These are phyloP conservation scores for Drosophila paucipuncta DNA, from an alignment of 2,888 invertebrate species.

Conservation along the genomic window DNA sequence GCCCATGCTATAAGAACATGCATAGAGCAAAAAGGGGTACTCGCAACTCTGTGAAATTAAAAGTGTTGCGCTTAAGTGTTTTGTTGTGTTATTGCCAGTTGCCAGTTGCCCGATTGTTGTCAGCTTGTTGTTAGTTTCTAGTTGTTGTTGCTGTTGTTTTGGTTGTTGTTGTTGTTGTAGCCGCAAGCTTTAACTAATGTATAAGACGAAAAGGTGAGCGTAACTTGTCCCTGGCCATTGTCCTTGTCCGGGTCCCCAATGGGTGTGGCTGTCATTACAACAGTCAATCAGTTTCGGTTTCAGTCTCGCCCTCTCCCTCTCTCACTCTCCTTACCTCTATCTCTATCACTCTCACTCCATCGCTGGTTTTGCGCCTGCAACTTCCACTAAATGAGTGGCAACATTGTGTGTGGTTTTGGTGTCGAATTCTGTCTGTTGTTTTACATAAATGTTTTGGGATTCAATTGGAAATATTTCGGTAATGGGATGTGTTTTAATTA, in stretches of 20 bases:
- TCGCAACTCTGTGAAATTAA: slow-evolving; percentile 63
- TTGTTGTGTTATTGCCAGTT: slow-evolving; percentile 68
- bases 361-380: not conserved
- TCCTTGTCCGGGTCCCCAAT: slow-evolving; percentile 14
- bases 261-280: slow-evolving; percentile 36
- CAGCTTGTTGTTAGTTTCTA: slow-evolving; percentile 1
- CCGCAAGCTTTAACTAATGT: slow-evolving; percentile 73
- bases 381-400: slow-evolving; percentile 38
- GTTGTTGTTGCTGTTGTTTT: not conserved
- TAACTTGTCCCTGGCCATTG: slow-evolving; percentile 9
- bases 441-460: slow-evolving; percentile 26
- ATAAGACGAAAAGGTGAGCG: slow-evolving; percentile 65
- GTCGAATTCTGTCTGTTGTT: slow-evolving; percentile 14
- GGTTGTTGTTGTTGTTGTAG: slow-evolving; percentile 21
- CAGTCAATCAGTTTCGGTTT: slow-evolving; percentile 63
- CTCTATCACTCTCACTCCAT: not conserved
- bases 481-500: slow-evolving; percentile 13
- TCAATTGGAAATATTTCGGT: slow-evolving; percentile 15
- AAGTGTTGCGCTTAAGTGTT: slow-evolving; percentile 79
- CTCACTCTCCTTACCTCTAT: not conserved
- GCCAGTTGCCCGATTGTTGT: slow-evolving; percentile 19
- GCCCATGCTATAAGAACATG: not conserved
- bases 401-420: slow-evolving; percentile 49
- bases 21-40: slow-evolving; percentile 35
- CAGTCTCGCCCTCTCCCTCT: not conserved